Evolutionary conservation across 2,888 invertebrate species (phyloP).

Genomic region (Mythimna ferrago): DNA sequence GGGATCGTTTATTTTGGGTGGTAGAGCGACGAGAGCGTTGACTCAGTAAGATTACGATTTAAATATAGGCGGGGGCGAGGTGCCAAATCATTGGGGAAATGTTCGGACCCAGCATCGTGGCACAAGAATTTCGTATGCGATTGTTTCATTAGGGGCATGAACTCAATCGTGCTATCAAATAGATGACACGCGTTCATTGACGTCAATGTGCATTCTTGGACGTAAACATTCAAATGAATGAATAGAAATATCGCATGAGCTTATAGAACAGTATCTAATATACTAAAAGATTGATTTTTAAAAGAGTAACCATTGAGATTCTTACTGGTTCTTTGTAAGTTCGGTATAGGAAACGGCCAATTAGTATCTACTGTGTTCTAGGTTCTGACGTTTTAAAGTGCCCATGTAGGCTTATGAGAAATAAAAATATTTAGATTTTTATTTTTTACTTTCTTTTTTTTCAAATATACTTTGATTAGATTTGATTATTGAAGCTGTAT

Average conservation of each 20-base stretch:
- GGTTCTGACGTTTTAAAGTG: too few relatives aligned
- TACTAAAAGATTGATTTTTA: too few relatives aligned
- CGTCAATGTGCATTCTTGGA: constrained; percentile 22
- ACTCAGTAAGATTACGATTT: constrained; percentile 90
- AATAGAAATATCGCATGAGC: background rate
- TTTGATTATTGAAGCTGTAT: background rate
- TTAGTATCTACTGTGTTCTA: too few relatives aligned
- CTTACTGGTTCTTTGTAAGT: too few relatives aligned
- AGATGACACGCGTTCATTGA: constrained; percentile 31
- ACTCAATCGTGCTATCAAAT: constrained; percentile 51
- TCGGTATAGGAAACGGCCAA: too few relatives aligned
- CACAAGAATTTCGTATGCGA: constrained; percentile 77
- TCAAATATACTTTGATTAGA: too few relatives aligned
- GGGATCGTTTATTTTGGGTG: constrained; percentile 86
- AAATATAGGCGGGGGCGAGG: constrained; percentile 89
- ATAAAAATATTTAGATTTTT: too few relatives aligned
- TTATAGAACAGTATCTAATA: background rate
- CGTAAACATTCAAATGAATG: constrained; percentile 7
- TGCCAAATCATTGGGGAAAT: constrained; percentile 89
- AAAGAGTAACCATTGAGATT: too few relatives aligned
- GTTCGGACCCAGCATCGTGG: constrained; percentile 73
- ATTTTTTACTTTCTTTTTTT: too few relatives aligned
- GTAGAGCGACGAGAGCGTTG: constrained; percentile 87
- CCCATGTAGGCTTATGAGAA: too few relatives aligned
- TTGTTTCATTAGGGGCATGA: constrained; percentile 72